phyloP scores from a whole-genome alignment of 1,140 invertebrate genomes.

The Orius insidiosus region DNA sequence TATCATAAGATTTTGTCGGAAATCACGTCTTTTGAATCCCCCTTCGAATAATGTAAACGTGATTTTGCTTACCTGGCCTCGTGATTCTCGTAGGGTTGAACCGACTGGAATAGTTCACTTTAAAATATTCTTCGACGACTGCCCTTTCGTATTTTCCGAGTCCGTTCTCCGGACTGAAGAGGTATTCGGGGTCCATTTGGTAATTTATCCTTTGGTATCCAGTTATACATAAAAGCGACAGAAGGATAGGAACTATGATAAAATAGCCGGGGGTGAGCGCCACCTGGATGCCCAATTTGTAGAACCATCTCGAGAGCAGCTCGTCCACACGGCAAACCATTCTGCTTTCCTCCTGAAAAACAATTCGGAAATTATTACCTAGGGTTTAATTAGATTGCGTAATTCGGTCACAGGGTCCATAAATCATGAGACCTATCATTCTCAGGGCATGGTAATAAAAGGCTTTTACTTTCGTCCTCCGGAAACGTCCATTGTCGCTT shows the following conservation, averaged over 20 bases:
- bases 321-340: conserved; percentile 40
- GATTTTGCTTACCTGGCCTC: conserved; percentile 65
- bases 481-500: no score
- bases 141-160: conserved; percentile 61
- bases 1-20: no score
- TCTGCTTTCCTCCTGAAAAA: conserved; percentile 2
- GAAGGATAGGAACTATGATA: conserved; percentile 64
- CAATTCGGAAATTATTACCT: no score
- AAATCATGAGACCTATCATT: no score
- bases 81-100: conserved; percentile 76
- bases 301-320: conserved; percentile 59
- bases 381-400: no score
- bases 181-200: conserved; percentile 82
- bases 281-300: conserved; percentile 62
- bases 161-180: conserved; percentile 75
- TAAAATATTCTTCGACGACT: conserved; percentile 70
- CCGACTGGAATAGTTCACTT: conserved; percentile 68
- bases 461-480: no score
- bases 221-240: conserved; percentile 64
- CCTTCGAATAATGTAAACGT: no score
- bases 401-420: no score
- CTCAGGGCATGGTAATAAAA: no score
- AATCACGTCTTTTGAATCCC: no score
- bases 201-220: conserved; percentile 72
- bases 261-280: conserved; percentile 73